These are phyloP conservation scores for Lucilia sericata DNA, from an alignment of 1,140 invertebrate species.

Conservation along the genomic window DNA sequence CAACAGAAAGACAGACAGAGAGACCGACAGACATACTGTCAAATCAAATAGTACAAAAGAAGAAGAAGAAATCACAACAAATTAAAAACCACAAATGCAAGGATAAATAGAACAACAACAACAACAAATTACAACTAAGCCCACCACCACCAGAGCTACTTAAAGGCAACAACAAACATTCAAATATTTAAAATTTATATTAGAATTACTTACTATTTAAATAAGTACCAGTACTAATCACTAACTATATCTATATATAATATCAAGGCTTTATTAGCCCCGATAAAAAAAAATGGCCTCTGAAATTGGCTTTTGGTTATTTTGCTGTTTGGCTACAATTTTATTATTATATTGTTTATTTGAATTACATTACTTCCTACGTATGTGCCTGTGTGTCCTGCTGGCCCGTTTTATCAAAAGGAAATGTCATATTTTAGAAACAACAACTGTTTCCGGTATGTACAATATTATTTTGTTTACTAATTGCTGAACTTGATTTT, in stretches of 20 bases:
- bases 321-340: conserved; percentile 56
- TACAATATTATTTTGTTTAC: conserved; percentile 38
- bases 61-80: conserved; percentile 4
- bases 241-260: background rate
- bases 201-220: too few species aligned
- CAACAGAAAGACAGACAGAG: background rate
- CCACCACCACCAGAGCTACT: background rate
- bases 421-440: conserved; percentile 74
- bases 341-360: conserved; percentile 73
- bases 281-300: background rate
- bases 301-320: conserved; percentile 50
- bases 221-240: background rate
- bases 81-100: background rate
- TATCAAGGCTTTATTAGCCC: background rate
- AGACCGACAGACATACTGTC: background rate
- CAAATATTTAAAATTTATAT: too few species aligned
- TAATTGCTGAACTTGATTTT: too few species aligned
- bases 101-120: background rate
- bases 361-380: conserved; percentile 78
- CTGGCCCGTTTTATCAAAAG: conserved; percentile 75
- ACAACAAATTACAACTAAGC: background rate
- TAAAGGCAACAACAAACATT: too few species aligned
- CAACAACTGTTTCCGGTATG: conserved; percentile 75
- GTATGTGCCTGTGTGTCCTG: conserved; percentile 74
- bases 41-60: background rate